Evolutionary conservation across 2,113 vertebrate genomes (phyloP).

Genomic region (Brachyhypopomus occidentalis): DNA sequence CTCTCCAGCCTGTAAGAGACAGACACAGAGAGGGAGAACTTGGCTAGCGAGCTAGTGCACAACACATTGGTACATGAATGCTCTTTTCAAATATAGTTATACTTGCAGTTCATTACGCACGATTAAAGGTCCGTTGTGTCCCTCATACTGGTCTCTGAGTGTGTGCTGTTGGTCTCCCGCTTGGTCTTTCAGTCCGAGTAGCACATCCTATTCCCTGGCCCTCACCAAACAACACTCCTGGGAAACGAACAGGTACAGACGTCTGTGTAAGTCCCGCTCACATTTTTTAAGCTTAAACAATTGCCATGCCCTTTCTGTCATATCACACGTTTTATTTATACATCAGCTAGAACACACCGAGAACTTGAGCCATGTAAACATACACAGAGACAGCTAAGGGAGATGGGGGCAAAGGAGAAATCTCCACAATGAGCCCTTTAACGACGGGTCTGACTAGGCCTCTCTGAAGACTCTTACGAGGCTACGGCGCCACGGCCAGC

Average conservation of each 20-base stretch:
- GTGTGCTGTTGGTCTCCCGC: too few relatives aligned
- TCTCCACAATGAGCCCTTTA: conserved; percentile 95
- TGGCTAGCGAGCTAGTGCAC: too few relatives aligned
- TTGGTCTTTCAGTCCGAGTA: not conserved
- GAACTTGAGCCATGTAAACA: conserved; percentile 12
- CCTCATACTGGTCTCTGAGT: too few relatives aligned
- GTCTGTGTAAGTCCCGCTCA: not conserved
- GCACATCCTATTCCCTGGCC: not conserved
- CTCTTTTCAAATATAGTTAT: too few relatives aligned
- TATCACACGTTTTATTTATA: not conserved
- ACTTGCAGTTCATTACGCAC: too few relatives aligned
- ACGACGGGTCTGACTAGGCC: conserved; percentile 87
- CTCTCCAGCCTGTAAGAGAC: too few relatives aligned
- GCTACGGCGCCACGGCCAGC: conserved; percentile 85
- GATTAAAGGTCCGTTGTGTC: too few relatives aligned
- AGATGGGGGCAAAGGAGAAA: conserved; percentile 76
- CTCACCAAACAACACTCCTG: not conserved
- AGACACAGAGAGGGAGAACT: too few relatives aligned
- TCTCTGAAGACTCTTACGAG: conserved; percentile 86
- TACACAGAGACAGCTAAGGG: conserved; percentile 55
- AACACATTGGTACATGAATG: too few relatives aligned
- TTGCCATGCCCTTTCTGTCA: not conserved
- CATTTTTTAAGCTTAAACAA: conserved; percentile 5
- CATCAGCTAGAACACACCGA: conserved; percentile 11
- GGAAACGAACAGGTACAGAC: not conserved